phyloP scores from a whole-genome alignment of 2,888 invertebrate species.

The Troilus luridus region DNA sequence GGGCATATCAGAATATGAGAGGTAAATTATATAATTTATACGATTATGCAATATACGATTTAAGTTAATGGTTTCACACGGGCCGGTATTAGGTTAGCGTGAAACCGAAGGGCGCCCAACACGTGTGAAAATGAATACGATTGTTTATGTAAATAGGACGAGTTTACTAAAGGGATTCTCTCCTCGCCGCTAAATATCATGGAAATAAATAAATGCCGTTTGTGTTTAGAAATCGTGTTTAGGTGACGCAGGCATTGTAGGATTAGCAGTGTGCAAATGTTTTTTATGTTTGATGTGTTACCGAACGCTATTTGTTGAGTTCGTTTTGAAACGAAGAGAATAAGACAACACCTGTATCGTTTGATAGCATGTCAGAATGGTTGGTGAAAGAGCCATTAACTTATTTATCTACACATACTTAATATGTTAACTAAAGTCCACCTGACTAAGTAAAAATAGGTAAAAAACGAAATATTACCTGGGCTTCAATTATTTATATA shows the following conservation, averaged over 20 bases:
- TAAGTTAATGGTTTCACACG: neutral
- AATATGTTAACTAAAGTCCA: too few species aligned
- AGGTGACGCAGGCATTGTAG: neutral
- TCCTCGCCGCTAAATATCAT: neutral
- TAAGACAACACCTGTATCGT: neutral
- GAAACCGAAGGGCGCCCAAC: neutral
- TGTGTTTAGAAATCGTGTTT: slow-evolving; percentile 1
- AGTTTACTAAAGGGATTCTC: neutral
- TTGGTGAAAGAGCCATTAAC: neutral
- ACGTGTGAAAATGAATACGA: neutral
- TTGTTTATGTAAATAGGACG: neutral
- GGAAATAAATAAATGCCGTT: neutral
- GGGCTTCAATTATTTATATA: too few species aligned
- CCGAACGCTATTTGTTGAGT: neutral
- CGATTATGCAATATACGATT: neutral
- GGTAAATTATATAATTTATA: neutral
- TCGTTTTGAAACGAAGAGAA: neutral
- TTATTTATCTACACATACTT: neutral
- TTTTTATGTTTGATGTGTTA: neutral
- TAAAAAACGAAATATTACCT: too few species aligned
- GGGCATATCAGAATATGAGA: too few species aligned
- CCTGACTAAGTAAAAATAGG: too few species aligned
- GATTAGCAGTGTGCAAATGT: neutral
- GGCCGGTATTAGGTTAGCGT: neutral
- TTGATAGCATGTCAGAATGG: neutral